Evolutionary conservation across 2,888 invertebrate species (phyloP), one percentile per base, ranked within the genome.

Genomic region (Cryptophagus acutangulus): DNA sequence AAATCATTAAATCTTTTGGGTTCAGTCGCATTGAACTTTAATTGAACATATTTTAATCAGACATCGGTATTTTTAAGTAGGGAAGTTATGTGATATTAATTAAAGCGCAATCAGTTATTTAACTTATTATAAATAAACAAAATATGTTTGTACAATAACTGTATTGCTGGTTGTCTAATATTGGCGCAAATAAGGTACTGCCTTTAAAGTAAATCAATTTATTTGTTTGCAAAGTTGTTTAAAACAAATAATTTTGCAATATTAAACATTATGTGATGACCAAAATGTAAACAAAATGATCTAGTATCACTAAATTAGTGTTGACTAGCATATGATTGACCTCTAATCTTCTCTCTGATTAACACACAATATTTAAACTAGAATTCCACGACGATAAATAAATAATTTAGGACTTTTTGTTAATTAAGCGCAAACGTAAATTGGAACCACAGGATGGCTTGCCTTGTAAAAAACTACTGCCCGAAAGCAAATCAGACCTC

Each of bases 381-480:
- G 10, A 26, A 3, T 26, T 26, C n/a, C 3, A 20, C 5, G 5
- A 20, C 20, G 20, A 6, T 8, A 20, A 8, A 20, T 20, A 6
- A 9, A 20, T 33, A 25, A 28, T 43, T 33, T 40, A 45, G 2
- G 13, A 25, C 44, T 14, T 26, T 40, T 47, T 45, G 40, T 49
- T 43, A 33, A 45, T 58, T 37, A 52, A 72, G 71, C 63, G 70
- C 47, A 74, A 74, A 62, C 64, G 74, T 44, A 74, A 73, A 56
- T 63, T 70, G 55, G 70, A 70, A 43, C 8, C 14, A 31, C 68
- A 68, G 55, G 68, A 70, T 66, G 71, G 67, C 31, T 66, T 67
- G 48, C 76, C 76, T 14, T 72, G 74, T 60, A 77, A 77, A 65
- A 77, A 75, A 58, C 62, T 71, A 46, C 68, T 67, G 56, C 69